Base-by-base conservation (phyloP, 1,140 invertebrate species). In the Leptinotarsa texana region DNA sequence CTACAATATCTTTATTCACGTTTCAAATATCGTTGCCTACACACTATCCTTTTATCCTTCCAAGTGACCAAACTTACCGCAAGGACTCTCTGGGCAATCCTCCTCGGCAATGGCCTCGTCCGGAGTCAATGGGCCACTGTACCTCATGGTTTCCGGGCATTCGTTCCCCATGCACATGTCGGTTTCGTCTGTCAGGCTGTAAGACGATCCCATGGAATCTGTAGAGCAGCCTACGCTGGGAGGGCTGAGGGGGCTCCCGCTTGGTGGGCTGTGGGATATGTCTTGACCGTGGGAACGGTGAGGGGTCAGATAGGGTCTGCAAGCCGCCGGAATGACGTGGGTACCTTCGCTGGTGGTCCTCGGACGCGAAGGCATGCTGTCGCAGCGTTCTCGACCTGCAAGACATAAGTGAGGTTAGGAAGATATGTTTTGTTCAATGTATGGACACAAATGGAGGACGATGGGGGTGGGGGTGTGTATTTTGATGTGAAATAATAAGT, bases 311-410 rank as follows among this genome's bases (percentile, higher is more conserved):
- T 75, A 68, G 47, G 48, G 73, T 62, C 72, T 74, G 13, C 68
- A 70, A 62, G 74, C 75, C 15, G 22, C 24, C 8, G 76, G 72
- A 15, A 77, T 73, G 47, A 85, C 81, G 80, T 89, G 88, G 63
- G 82, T 86, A 67, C 89, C 88, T 80, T 92, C 91, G 80, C 90
- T 91, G 15, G 86, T 88, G 3, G 89, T 91, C 69, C 91, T 86
- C 22, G 92, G 89, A 13, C 92, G 85, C 1, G 91, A 91, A 17
- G 92, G 93, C 86, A 94, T 89, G 83, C 92, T 94, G 82, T 94
- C 94, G 83, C 92, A 94, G 57, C 93, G 89, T 77, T 94, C 93
- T 65, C 94, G 89, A 75, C 84, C 85, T 72, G 66, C 11, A 77
- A 66, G n/a, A 15, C n/a, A 57, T 17, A 57, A 57, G 51, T 57